Conservation (phyloP, 2,888 invertebrate genomes). For the Melinaea marsaeus region DNA sequence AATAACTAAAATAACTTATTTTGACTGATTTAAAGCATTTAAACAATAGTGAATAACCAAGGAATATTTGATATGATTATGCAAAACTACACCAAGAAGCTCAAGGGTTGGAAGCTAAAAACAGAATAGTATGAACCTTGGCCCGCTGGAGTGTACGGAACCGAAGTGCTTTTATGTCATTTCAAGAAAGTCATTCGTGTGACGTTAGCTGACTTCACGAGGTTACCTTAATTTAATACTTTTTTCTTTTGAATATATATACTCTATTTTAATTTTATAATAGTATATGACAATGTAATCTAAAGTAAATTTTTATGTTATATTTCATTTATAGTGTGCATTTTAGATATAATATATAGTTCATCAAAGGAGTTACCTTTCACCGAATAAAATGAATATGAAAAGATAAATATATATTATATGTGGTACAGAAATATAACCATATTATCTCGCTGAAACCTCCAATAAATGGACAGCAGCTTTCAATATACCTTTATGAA, state of each 20-base stretch:
- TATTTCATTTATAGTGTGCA: too few species aligned
- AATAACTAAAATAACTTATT: too few species aligned
- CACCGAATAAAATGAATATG: too few species aligned
- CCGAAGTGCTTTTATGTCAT: neutral
- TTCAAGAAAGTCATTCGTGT: neutral
- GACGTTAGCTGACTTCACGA: neutral
- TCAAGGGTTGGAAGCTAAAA: slow-evolving; percentile 2
- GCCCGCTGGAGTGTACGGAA: neutral
- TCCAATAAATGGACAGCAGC: neutral
- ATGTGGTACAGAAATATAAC: too few species aligned
- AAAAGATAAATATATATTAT: too few species aligned
- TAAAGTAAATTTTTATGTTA: too few species aligned
- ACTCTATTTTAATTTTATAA: too few species aligned
- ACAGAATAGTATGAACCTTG: slow-evolving; percentile 4
- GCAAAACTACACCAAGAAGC: neutral
- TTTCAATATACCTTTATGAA: neutral
- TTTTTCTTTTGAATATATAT: too few species aligned
- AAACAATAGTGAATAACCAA: too few species aligned
- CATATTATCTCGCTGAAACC: neutral
- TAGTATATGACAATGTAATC: too few species aligned
- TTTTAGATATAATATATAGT: too few species aligned
- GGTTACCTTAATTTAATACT: neutral
- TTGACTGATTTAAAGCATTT: neutral
- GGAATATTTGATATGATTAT: neutral
- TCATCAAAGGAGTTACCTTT: too few species aligned